Conservation (phyloP, 1,140 invertebrate species). For the Lethrus apterus region DNA sequence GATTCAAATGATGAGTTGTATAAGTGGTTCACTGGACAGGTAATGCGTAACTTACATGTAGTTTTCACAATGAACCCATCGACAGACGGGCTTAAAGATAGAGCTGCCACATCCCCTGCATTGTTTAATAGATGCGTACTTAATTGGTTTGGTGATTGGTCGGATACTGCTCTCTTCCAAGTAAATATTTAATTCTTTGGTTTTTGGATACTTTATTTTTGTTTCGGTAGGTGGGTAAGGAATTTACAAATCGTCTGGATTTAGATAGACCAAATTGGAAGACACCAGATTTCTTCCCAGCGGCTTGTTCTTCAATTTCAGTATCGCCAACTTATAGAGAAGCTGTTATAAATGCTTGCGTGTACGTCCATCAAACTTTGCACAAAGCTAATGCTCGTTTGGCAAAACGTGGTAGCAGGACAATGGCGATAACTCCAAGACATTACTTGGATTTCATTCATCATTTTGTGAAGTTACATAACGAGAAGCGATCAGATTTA, state of each 20-base stretch:
- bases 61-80: slow-evolving; percentile 99
- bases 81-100: slow-evolving; percentile 94
- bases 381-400: slow-evolving; percentile 87
- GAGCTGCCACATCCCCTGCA: slow-evolving; percentile 96
- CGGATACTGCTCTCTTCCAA: slow-evolving; percentile 93
- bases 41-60: slow-evolving; percentile 98
- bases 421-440: slow-evolving; percentile 94
- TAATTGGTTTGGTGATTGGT: slow-evolving; percentile 99
- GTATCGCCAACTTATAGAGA: slow-evolving; percentile 77
- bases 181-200: slow-evolving; percentile 43
- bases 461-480: slow-evolving; percentile 97
- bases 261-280: slow-evolving; percentile 75
- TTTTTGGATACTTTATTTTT: slow-evolving; percentile 1
- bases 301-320: slow-evolving; percentile 70
- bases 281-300: slow-evolving; percentile 81
- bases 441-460: slow-evolving; percentile 99
- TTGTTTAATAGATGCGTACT: slow-evolving; percentile 99
- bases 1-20: slow-evolving; percentile 98
- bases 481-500: slow-evolving; percentile 94
- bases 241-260: slow-evolving; percentile 79
- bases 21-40: slow-evolving; percentile 96
- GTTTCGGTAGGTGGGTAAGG: slow-evolving; percentile 64
- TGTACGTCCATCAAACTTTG: slow-evolving; percentile 96
- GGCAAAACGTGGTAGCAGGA: slow-evolving; percentile 84
- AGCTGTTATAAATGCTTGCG: slow-evolving; percentile 95